A percentile compares a stretch with the other conserved stretches of the same genome.
These are phyloP conservation scores for Eurosta solidaginis DNA, from an alignment of 1,140 invertebrate genomes.

Conservation along the genomic window DNA sequence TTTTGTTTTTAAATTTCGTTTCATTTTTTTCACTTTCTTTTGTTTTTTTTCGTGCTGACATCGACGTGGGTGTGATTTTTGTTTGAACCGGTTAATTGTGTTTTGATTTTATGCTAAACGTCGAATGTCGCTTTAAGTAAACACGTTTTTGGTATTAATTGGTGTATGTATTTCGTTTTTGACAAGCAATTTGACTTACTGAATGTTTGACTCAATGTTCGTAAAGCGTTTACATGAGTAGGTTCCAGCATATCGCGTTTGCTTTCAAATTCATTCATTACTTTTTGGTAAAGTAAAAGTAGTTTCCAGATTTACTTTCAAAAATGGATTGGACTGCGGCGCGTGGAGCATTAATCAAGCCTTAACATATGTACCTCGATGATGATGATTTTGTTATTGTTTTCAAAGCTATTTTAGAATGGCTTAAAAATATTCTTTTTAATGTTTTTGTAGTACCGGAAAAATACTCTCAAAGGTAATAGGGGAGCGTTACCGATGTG, in stretches of 20 bases:
- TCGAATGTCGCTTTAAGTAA: not conserved
- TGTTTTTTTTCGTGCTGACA: not conserved
- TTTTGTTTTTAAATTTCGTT: too few species aligned
- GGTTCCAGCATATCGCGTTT: not conserved
- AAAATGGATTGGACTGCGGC: too few species aligned
- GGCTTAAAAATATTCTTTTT: too few species aligned
- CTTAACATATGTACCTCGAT: too few species aligned
- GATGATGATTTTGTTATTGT: too few species aligned
- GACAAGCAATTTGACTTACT: not conserved
- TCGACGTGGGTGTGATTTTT: slow-evolving; percentile 15
- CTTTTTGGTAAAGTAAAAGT: not conserved
- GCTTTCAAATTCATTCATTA: not conserved
- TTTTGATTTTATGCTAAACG: not conserved
- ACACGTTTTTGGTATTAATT: slow-evolving; percentile 10
- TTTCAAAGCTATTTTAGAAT: too few species aligned
- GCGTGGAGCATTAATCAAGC: too few species aligned
- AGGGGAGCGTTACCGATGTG: too few species aligned
- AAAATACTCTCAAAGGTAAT: too few species aligned
- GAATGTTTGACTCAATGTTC: not conserved
- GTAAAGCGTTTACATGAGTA: not conserved
- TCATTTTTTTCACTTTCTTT: too few species aligned
- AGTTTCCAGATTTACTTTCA: not conserved
- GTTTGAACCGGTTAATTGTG: not conserved
- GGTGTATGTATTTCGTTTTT: not conserved
- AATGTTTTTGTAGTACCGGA: too few species aligned